Evolutionary conservation across 1,140 invertebrate genomes (phyloP), one percentile per base, ranked within the genome.

Genomic region (Diorhabda elongata): DNA sequence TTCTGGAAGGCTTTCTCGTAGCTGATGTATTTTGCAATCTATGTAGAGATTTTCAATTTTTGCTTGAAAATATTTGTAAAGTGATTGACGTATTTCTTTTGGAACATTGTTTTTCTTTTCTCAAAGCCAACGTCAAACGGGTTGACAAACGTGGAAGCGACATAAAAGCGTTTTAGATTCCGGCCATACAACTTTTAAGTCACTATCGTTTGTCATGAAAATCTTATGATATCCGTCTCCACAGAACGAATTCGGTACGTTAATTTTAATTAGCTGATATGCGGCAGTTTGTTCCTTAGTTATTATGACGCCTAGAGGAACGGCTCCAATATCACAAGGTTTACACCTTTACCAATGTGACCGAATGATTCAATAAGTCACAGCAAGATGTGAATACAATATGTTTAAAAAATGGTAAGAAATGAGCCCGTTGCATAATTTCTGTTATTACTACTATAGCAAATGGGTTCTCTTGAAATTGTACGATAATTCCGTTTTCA

Each of bases 81-180:
- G 2, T 59, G n/a, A 7, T 66, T 26, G 9, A 2, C 26, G n/a
- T 63, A 42, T 42, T 9, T 52, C 47, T 44, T 26, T 7, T 26
- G 61, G 11, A 42, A 42, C 42, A 8, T 43, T 43, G 42, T 62
- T 26, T 43, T 62, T 62, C 42, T 43, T 62, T 43, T 62, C 61
- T 7, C 61, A 62, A 8, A 62, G 43, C 61, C 61, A 62, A 42
- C 61, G 61, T 42, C 61, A 62, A 26, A 62, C 42, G 8, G 61
- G 42, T 62, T 62, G 61, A 7, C 11, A 62, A 5, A 62, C 42
- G 42, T 64, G 63, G 44, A 64, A 64, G 26, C 63, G 63, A 52
- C 63, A 64, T 2, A 64, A 45, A 11, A 64, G 11, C 5, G 63
- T 64, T 64, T 64, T 45, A 8, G 63, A 64, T 11, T 45, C 45